phyloP scores from a whole-genome alignment of 2,888 invertebrate genomes.

The Chalcis sispes region DNA sequence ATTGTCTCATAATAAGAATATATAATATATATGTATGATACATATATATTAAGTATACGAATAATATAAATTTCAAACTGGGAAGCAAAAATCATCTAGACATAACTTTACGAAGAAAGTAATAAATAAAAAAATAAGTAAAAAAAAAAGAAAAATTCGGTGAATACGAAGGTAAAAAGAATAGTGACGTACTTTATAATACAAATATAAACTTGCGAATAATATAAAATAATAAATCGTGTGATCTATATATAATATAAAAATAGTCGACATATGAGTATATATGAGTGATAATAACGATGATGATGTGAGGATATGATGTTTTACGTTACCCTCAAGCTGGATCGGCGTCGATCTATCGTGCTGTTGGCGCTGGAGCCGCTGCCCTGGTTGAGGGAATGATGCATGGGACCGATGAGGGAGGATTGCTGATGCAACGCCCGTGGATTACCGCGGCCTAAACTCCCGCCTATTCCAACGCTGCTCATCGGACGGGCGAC shows the following conservation, averaged over 20 bases:
- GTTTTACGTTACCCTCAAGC: slow-evolving; percentile 76
- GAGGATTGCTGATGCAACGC: slow-evolving; percentile 72
- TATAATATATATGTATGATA: slow-evolving; percentile 11
- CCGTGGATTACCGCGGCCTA: slow-evolving; percentile 71
- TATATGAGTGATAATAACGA: neutral
- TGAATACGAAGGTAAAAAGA: too few relatives aligned
- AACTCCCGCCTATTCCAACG: slow-evolving; percentile 72
- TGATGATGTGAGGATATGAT: neutral
- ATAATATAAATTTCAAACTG: too few relatives aligned
- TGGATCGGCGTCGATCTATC: slow-evolving; percentile 75
- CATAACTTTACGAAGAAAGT: slow-evolving; percentile 9
- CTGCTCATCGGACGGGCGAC: slow-evolving; percentile 73
- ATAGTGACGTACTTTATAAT: too few relatives aligned
- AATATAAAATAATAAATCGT: too few relatives aligned
- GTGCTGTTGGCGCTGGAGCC: slow-evolving; percentile 73
- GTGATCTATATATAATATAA: neutral
- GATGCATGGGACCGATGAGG: slow-evolving; percentile 65
- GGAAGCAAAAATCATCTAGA: neutral
- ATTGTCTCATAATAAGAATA: neutral
- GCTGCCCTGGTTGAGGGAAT: slow-evolving; percentile 65
- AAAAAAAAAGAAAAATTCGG: too few relatives aligned
- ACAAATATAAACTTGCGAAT: too few relatives aligned
- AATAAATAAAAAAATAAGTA: neutral
- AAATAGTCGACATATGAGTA: neutral
- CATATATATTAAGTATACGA: too few relatives aligned